phyloP scores from a whole-genome alignment of 92 coral and sea anemone species.

The Porites cylindrica region DNA sequence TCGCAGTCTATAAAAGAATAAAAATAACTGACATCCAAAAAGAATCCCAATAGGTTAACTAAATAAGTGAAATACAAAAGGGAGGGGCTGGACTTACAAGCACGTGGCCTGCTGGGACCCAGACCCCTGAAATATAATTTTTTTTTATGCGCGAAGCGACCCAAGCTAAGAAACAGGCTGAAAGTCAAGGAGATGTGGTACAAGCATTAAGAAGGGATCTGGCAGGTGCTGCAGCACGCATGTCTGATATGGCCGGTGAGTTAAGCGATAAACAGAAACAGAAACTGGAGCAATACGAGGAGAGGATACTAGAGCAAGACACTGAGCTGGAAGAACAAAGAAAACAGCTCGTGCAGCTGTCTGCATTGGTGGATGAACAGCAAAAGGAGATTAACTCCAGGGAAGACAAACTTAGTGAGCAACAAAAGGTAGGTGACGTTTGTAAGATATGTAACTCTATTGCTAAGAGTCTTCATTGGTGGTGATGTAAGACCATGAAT shows the following conservation, averaged over 20 bases:
- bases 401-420: no score
- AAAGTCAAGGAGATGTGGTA: constrained; percentile 89
- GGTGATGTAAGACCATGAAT: no score
- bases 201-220: constrained; percentile 81
- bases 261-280: constrained; percentile 71
- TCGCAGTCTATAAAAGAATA: no score
- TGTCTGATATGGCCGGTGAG: constrained; percentile 98
- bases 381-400: constrained; percentile 77
- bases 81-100: no score
- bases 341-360: constrained; percentile 80
- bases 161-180: constrained; percentile 89
- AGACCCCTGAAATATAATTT: no score
- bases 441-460: no score
- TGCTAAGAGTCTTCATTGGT: no score
- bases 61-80: no score
- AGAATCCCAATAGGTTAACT: no score
- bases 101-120: no score
- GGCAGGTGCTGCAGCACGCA: constrained; percentile 98
- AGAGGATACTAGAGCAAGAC: constrained; percentile 83
- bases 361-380: constrained; percentile 89
- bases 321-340: constrained; percentile 84
- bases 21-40: no score
- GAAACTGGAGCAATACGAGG: constrained; percentile 79
- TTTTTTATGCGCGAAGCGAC: constrained; percentile 83
- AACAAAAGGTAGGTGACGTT: no score